Percentiles rank a stretch among this genome's conserved stretches.
phyloP scores from a whole-genome alignment of 1,140 invertebrate species.

The Araneus ventricosus region DNA sequence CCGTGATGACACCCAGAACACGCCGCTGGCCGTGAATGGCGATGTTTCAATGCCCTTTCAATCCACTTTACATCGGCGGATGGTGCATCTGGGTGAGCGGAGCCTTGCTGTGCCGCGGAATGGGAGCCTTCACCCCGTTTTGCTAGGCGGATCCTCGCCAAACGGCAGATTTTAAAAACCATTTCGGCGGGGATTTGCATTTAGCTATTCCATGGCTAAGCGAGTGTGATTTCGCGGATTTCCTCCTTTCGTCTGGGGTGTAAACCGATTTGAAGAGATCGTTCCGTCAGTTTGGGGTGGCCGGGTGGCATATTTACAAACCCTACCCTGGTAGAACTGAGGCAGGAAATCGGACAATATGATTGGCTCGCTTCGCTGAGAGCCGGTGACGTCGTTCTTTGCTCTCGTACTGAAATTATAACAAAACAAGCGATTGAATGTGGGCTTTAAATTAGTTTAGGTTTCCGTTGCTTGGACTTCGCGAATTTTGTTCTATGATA shows the following conservation, averaged over 20 bases:
- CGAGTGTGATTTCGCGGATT: not conserved
- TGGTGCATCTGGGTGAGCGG: not conserved
- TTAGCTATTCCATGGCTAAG: not conserved
- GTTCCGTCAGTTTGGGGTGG: not conserved
- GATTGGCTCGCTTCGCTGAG: too few relatives aligned
- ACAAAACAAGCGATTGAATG: too few relatives aligned
- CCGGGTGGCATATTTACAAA: too few relatives aligned
- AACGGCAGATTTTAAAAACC: not conserved
- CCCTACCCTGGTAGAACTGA: too few relatives aligned
- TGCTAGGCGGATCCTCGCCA: not conserved
- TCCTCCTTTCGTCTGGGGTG: not conserved
- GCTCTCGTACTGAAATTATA: too few relatives aligned
- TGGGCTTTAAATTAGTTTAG: too few relatives aligned
- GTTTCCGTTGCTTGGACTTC: too few relatives aligned
- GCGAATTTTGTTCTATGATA: too few relatives aligned
- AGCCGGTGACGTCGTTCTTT: too few relatives aligned
- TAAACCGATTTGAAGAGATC: not conserved
- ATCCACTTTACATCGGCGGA: slow-evolving; percentile 16
- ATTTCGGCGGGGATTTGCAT: not conserved
- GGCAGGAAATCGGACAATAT: too few relatives aligned
- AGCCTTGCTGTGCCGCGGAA: not conserved
- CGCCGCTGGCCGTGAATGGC: slow-evolving; percentile 6
- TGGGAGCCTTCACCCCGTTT: slow-evolving; percentile 37
- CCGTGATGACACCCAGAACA: not conserved
- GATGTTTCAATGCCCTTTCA: not conserved